phyloP scores from a whole-genome alignment of 2,797 vertebrate species.

The Chrosomus eos region DNA sequence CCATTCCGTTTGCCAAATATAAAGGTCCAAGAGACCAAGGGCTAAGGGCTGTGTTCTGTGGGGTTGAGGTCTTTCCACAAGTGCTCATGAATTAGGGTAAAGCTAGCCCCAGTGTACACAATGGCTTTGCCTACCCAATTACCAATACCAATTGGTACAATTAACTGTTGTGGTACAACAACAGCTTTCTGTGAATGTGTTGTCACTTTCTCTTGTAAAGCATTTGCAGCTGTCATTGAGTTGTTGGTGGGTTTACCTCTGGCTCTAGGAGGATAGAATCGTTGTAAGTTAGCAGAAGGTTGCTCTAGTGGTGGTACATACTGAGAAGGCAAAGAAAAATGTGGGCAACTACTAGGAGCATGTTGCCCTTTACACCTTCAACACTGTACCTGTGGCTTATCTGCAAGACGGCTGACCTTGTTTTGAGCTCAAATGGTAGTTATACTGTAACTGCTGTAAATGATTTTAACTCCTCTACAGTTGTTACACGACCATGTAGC shows the following conservation, averaged over 20 bases:
- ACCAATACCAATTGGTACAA: not conserved
- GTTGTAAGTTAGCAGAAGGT: not conserved
- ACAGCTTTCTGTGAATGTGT: not conserved
- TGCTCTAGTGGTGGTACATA: not conserved
- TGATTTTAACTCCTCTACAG: not conserved
- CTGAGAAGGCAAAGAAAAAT: not conserved
- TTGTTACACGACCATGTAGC: not conserved
- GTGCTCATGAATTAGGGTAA: not conserved
- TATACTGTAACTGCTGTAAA: not conserved
- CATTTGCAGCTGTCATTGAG: not conserved
- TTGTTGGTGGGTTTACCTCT: not conserved
- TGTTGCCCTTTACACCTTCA: not conserved
- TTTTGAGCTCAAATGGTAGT: not conserved
- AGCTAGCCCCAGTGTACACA: not conserved
- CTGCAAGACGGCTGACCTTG: not conserved
- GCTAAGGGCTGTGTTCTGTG: too few relatives aligned
- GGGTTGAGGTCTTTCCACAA: too few relatives aligned
- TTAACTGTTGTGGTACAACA: not conserved
- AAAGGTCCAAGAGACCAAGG: too few relatives aligned
- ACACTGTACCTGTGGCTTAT: not conserved
- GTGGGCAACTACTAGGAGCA: not conserved
- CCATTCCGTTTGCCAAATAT: too few relatives aligned
- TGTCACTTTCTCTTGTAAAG: not conserved
- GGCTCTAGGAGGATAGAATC: not conserved
- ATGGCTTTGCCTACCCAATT: not conserved